phyloP scores from a whole-genome alignment of 1,140 invertebrate genomes.

The Papilio helenus region DNA sequence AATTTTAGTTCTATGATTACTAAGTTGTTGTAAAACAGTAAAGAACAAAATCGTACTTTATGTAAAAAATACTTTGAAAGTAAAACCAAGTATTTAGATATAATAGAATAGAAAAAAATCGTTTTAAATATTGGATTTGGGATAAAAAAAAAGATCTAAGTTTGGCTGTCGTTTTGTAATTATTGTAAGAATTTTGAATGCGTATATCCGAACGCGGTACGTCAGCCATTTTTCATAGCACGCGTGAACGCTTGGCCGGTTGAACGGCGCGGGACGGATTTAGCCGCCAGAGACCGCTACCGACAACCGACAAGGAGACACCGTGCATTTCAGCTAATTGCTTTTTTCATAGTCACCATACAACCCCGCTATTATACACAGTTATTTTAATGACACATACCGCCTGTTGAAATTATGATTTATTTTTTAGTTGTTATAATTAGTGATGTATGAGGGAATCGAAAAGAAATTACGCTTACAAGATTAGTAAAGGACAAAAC shows the following conservation, averaged over 20 bases:
- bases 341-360: slow-evolving; percentile 59
- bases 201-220: slow-evolving; percentile 46
- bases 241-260: slow-evolving; percentile 70
- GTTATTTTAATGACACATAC: slow-evolving; percentile 29
- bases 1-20: no score
- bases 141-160: no score
- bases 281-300: slow-evolving; percentile 48
- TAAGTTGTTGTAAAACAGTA: no score
- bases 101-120: no score
- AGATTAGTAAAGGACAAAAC: no score
- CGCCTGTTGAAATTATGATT: neutral
- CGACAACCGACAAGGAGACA: slow-evolving; percentile 22
- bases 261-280: slow-evolving; percentile 59
- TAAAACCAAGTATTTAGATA: no score
- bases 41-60: no score
- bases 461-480: neutral
- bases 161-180: neutral
- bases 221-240: slow-evolving; percentile 73
- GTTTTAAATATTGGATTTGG: no score
- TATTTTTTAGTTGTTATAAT: neutral
- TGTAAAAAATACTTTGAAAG: no score
- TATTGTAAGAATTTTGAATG: slow-evolving; percentile 40
- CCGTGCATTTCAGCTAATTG: slow-evolving; percentile 69
- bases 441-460: neutral
- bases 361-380: slow-evolving; percentile 13